phyloP scores from a whole-genome alignment of 2,888 invertebrate species.

The Parnassius orleans region DNA sequence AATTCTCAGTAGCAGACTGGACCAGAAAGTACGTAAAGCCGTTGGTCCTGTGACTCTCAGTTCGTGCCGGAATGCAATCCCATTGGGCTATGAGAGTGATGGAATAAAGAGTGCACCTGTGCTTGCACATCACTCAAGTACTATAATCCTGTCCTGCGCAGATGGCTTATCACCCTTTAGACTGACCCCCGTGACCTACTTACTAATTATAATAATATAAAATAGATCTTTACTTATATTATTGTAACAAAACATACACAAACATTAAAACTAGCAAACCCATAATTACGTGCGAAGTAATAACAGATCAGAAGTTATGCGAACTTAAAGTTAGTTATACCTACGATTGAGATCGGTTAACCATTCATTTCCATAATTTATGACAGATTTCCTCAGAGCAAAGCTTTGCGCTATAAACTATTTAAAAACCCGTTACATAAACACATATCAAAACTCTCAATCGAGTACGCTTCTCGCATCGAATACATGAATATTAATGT shows the following conservation, averaged over 20 bases:
- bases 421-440: slow-evolving; percentile 6
- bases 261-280: neutral
- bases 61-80: no score
- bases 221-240: no score
- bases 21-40: no score
- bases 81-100: no score
- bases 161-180: no score
- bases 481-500: slow-evolving; percentile 25
- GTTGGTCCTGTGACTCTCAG: no score
- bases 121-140: no score
- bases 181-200: no score
- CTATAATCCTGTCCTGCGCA: no score
- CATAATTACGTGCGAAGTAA: neutral
- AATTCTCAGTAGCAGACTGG: no score
- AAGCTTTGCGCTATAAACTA: slow-evolving; percentile 1
- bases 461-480: slow-evolving; percentile 18
- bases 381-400: slow-evolving; percentile 13
- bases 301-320: slow-evolving; percentile 1
- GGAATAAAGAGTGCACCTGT: no score
- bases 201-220: no score
- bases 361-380: slow-evolving; percentile 18
- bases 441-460: slow-evolving; percentile 8
- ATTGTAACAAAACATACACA: neutral
- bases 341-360: slow-evolving; percentile 10
- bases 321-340: neutral